Conservation (phyloP, 2,888 invertebrate species). For the Drosophila paracracens region DNA sequence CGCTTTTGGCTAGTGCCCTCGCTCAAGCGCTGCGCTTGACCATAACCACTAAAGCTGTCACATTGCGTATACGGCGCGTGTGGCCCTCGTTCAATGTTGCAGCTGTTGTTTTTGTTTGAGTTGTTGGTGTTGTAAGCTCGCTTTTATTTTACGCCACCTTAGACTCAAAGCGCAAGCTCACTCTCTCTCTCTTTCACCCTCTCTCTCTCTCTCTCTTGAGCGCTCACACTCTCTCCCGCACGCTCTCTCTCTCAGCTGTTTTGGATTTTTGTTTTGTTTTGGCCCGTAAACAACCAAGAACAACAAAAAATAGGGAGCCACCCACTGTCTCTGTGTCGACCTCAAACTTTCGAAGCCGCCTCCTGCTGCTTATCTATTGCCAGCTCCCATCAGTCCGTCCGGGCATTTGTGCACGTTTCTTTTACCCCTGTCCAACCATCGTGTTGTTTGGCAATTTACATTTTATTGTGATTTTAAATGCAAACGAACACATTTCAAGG, state of each 20-base stretch:
- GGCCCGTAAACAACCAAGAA: conserved; percentile 41
- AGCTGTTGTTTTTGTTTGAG: conserved; percentile 21
- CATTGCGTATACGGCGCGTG: conserved; percentile 80
- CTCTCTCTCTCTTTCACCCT: conserved; percentile 15
- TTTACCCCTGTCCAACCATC: not conserved
- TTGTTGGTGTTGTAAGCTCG: conserved; percentile 41
- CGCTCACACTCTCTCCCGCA: not conserved
- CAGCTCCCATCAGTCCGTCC: conserved; percentile 36
- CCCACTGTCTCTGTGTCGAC: conserved; percentile 8
- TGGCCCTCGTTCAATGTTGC: conserved; percentile 60
- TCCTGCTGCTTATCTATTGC: conserved; percentile 27
- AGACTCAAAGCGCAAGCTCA: conserved; percentile 34
- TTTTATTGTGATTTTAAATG: conserved; percentile 72
- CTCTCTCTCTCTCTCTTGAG: conserved; percentile 8
- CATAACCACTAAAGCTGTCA: conserved; percentile 82
- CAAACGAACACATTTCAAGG: conserved; percentile 8
- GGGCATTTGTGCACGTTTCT: conserved; percentile 57
- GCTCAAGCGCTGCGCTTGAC: conserved; percentile 79
- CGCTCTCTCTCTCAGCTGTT: conserved; percentile 57
- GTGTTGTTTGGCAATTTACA: conserved; percentile 63
- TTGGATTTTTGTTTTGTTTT: conserved; percentile 71
- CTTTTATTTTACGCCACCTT: conserved; percentile 30
- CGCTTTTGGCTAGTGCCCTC: conserved; percentile 66
- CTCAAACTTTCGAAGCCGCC: conserved; percentile 1
- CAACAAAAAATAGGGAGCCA: not conserved